Evolutionary conservation across 2,797 vertebrate species (phyloP).

Genomic region (Sternarchorhynchus goeldii): DNA sequence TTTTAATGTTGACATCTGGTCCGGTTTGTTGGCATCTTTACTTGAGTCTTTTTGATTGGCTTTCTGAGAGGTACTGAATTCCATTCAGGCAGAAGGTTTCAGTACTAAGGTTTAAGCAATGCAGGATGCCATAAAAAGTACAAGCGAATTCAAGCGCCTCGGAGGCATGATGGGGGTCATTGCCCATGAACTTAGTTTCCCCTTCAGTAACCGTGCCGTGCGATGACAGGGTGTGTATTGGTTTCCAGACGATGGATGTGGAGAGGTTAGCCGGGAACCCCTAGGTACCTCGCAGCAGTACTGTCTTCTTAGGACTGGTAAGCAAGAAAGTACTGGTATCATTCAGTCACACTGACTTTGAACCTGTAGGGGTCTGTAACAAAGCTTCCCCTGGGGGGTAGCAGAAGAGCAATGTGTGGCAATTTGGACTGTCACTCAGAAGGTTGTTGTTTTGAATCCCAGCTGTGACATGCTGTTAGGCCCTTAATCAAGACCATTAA

Average conservation of each 20-base stretch:
- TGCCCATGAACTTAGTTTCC: neutral
- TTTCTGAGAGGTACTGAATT: conserved; percentile 4
- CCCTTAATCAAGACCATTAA: too few relatives aligned
- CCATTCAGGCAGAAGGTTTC: conserved; percentile 5
- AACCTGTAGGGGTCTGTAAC: too few relatives aligned
- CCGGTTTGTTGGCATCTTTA: neutral
- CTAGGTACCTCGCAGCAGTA: neutral
- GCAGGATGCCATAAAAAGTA: neutral
- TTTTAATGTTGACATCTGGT: neutral
- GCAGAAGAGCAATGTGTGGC: too few relatives aligned
- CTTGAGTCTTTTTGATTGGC: conserved; percentile 22
- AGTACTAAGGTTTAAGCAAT: neutral
- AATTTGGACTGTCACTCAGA: too few relatives aligned
- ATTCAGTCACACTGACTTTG: neutral
- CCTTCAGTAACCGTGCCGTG: too few relatives aligned
- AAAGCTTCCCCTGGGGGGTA: too few relatives aligned
- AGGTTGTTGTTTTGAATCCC: too few relatives aligned
- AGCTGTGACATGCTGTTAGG: too few relatives aligned
- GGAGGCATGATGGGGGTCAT: neutral
- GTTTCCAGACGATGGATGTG: neutral
- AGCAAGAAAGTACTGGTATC: neutral
- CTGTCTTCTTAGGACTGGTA: neutral
- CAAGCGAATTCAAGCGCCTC: too few relatives aligned
- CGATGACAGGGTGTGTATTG: neutral
- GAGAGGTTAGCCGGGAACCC: neutral